Evolutionary conservation across 2,797 vertebrate genomes (phyloP).

Genomic region (Melopsittacus undulatus): DNA sequence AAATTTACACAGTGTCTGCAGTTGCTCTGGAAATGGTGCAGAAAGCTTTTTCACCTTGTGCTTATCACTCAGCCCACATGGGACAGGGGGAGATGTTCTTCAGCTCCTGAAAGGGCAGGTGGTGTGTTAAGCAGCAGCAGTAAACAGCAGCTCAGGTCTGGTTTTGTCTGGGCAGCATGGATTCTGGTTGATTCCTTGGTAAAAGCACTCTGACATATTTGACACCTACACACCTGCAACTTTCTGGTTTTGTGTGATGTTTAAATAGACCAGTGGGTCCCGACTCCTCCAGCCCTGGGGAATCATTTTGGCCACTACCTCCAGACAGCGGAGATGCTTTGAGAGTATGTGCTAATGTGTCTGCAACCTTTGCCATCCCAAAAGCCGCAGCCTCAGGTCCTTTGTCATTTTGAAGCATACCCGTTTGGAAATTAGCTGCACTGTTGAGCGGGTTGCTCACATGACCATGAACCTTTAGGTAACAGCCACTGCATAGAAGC

Average conservation of each 20-base stretch:
- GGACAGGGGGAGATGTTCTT: background rate
- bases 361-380: background rate
- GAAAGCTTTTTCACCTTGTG: background rate
- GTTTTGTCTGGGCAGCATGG: rapidly evolving
- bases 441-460: background rate
- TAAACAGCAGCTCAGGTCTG: background rate
- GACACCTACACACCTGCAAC: background rate
- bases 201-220: background rate
- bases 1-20: background rate
- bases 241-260: background rate
- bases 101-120: background rate
- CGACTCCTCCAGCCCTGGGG: rapidly evolving
- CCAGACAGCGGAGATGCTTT: rapidly evolving
- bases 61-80: rapidly evolving
- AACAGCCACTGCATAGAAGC: background rate
- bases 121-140: background rate
- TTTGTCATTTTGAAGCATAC: rapidly evolving
- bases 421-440: background rate
- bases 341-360: rapidly evolving
- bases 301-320: background rate
- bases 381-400: background rate
- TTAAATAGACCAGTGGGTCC: background rate
- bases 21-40: background rate
- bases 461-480: background rate
- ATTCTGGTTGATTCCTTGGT: background rate